Evolutionary conservation across 1,140 invertebrate species (phyloP), one percentile per base, ranked within the genome.

Genomic region (Drosophila lowei): DNA sequence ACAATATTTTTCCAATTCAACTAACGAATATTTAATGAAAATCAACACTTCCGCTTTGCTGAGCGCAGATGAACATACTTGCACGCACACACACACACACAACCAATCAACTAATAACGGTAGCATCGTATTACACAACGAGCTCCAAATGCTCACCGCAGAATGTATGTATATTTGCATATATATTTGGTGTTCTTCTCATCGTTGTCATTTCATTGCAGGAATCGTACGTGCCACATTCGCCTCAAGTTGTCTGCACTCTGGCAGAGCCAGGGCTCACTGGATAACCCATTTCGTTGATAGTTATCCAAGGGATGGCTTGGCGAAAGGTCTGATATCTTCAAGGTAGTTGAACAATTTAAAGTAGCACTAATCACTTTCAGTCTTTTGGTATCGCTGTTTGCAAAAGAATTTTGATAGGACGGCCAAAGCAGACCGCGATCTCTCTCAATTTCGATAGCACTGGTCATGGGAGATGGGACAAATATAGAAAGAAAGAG

Each of bases 111-210:
- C 77, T 60, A 65, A 77, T 77, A 77, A 70, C 38, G 34, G 41
- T 41, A 41, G 54, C 53, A 44, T 44, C 70, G 60, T 64, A 49
- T 71, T 53, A 60, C 54, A 55, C 80, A 86, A 86, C 81, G 81
- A 85, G 77, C 81, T 86, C 74, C 77, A 86, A 86, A 85, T 85
- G 73, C 61, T 81, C 62, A 72, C 80, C 81, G 53, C 83, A 88
- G 66, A 78, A 65, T 86, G 73, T 78, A 77, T 86, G 8, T 3
- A 71, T 81, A 85, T 85, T 85, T 86, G 70, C 77, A 81, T 85
- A 81, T 85, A 81, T 77, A 85, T 86, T 66, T 85, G 67, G 64
- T 77, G 76, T 68, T 65, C 57, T 63, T 61, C 44, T 63, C 61
- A 64, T 64, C 52, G 64, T 56, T 72, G 74, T 59, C 59, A 64